Percentiles rank a stretch among this genome's conserved stretches.
These are phyloP conservation scores for Poecilus cupreus DNA, from an alignment of 2,888 invertebrate genomes.

Conservation along the genomic window DNA sequence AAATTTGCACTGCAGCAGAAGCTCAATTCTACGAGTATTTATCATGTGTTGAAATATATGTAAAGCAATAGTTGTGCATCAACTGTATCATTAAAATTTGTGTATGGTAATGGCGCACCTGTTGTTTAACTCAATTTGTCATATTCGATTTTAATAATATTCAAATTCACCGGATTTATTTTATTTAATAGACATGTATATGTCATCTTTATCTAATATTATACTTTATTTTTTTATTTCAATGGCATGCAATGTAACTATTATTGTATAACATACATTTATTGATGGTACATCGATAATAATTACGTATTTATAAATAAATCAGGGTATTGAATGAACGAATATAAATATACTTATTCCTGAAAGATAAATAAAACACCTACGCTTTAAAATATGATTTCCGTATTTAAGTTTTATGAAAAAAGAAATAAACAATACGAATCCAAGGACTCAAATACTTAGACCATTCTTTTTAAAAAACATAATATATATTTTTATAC, in stretches of 20 bases:
- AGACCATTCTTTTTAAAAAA: no score
- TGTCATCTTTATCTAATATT: not conserved
- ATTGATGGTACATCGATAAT: not conserved
- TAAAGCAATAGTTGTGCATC: not conserved
- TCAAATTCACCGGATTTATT: not conserved
- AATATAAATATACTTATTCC: no score
- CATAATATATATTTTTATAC: no score
- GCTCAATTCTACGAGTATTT: not conserved
- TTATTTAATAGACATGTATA: not conserved
- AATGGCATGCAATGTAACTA: constrained; percentile 1
- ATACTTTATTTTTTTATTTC: not conserved
- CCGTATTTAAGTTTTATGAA: no score
- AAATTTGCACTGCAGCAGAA: no score
- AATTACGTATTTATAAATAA: no score
- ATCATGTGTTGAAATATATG: not conserved
- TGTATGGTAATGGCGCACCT: not conserved
- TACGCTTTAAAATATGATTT: no score
- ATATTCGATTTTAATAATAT: constrained; percentile 16
- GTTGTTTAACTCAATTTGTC: constrained; percentile 5
- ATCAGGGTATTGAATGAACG: no score
- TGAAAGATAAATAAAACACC: no score
- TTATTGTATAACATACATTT: not conserved
- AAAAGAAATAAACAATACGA: no score
- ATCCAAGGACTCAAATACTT: no score
- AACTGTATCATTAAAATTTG: not conserved